Base-by-base conservation (phyloP, 1,140 invertebrate species). In the Calliopsis andreniformis region DNA sequence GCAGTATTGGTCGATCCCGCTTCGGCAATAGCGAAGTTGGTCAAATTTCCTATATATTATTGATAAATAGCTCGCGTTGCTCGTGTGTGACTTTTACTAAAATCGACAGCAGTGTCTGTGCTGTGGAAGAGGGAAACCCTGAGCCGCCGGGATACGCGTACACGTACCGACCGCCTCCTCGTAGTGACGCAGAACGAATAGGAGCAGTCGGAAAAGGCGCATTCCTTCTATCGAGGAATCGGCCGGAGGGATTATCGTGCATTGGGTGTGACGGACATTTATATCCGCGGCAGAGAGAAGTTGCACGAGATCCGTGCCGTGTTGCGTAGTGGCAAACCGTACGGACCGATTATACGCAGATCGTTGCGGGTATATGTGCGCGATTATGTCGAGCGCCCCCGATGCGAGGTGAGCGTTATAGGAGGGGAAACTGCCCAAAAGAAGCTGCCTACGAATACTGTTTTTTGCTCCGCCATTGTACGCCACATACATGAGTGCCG, bases 381-480 rank as follows among this genome's bases (percentile, higher is more conserved):
- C 30, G 71, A 79, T 78, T 66, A 82, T 82, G 80, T 61, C 75
- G 79, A 82, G 75, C 80, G 67, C 73, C 67, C 62, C 79, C 78
- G 76, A 76, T 53, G 47, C 49, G 79, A 82, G 80, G 80, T 82
- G 80, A 82, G 80, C 80, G 80, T 51, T 76, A 51, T 56, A 71
- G 66, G 28, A 63, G 79, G 61, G 39, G 62, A 61, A 62, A 51
- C 66, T 62, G 75, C 23, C 81, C 56, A 67, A 84, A 83, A 70
- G 82, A 83, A 83, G 80, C 77, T 70, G 66, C 45, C 68, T 73
- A 76, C 58, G 72, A 79, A 76, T 68, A n/a, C 76, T 83, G 81
- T 81, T 86, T 86, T 83, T 83, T 86, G 82, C 76, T 86, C 85
- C 85, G 85, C 85, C 85, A 87, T 87, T 87, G 85, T 86, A 84